Evolutionary conservation across 1,140 invertebrate species (phyloP).

Genomic region (Zaprionus taronus): DNA sequence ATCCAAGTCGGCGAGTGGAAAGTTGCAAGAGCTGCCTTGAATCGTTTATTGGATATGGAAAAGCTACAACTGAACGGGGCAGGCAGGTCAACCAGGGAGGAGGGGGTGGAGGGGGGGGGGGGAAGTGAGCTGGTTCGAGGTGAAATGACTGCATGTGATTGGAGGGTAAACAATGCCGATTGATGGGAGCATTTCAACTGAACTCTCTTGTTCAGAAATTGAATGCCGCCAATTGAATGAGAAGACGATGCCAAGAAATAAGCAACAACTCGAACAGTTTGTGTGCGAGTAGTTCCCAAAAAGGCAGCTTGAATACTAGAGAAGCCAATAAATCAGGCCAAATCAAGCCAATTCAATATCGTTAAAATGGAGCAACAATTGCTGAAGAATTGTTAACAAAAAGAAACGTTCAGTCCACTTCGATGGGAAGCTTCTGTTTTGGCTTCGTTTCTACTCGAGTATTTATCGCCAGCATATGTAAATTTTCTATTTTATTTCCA

Average conservation of each 20-base stretch:
- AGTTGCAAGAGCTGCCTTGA: constrained; percentile 35
- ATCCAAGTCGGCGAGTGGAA: constrained; percentile 24
- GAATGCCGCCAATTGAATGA: background rate
- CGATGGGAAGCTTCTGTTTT: background rate
- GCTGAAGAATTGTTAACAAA: background rate
- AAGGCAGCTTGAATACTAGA: background rate
- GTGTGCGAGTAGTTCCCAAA: background rate
- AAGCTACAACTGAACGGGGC: constrained; percentile 8
- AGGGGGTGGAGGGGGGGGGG: no score
- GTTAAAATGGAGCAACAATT: background rate
- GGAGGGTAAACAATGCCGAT: constrained; percentile 5
- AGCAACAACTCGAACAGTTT: background rate
- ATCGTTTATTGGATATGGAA: constrained; percentile 36
- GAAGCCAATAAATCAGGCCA: background rate
- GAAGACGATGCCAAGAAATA: background rate
- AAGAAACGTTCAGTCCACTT: background rate
- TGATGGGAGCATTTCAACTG: constrained; percentile 6
- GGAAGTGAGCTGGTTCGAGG: background rate
- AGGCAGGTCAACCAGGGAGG: constrained; percentile 5
- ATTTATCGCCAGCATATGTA: constrained; percentile 21
- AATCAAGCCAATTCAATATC: constrained; percentile 5
- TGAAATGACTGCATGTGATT: constrained; percentile 9
- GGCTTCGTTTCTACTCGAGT: constrained; percentile 4
- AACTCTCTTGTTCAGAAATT: background rate
- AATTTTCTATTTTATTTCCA: constrained; percentile 25